Percentiles rank a stretch among this genome's conserved stretches.
These are phyloP conservation scores for Scaeva pyrastri DNA, from an alignment of 2,888 invertebrate species.

Conservation along the genomic window DNA sequence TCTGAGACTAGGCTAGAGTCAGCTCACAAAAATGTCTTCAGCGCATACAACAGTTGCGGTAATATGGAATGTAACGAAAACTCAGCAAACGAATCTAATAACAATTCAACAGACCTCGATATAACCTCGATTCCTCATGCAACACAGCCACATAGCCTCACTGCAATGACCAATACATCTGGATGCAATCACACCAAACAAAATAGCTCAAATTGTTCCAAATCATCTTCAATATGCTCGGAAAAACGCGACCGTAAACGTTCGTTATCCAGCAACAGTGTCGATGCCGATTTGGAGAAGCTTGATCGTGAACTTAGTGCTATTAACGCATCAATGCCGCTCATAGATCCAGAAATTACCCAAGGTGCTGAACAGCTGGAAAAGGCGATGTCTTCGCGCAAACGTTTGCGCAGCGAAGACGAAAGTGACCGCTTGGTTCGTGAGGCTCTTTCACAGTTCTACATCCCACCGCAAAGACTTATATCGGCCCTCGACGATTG, in stretches of 20 bases:
- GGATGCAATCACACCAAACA: constrained; percentile 61
- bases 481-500: constrained; percentile 89
- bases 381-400: constrained; percentile 83
- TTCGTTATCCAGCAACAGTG: constrained; percentile 80
- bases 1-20: constrained; percentile 80
- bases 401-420: constrained; percentile 85
- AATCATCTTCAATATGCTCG: constrained; percentile 50
- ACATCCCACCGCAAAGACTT: constrained; percentile 88
- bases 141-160: constrained; percentile 71
- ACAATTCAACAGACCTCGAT: constrained; percentile 42
- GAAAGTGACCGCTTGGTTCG: constrained; percentile 88
- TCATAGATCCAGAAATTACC: constrained; percentile 84
- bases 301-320: constrained; percentile 84
- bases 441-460: constrained; percentile 89
- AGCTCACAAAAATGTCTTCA: constrained; percentile 83
- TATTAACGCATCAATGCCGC: constrained; percentile 84
- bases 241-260: constrained; percentile 79
- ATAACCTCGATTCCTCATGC: constrained; percentile 59
- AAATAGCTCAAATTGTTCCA: constrained; percentile 47
- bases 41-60: constrained; percentile 80
- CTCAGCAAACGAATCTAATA: constrained; percentile 51
- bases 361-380: constrained; percentile 84
- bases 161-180: constrained; percentile 70
- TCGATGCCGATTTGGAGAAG: constrained; percentile 84
- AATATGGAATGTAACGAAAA: constrained; percentile 78